A percentile compares a stretch with the other conserved stretches of the same genome.
These are phyloP conservation scores for Ancistrus triradiatus DNA, from an alignment of 2,113 vertebrate genomes.

Conservation along the genomic window DNA sequence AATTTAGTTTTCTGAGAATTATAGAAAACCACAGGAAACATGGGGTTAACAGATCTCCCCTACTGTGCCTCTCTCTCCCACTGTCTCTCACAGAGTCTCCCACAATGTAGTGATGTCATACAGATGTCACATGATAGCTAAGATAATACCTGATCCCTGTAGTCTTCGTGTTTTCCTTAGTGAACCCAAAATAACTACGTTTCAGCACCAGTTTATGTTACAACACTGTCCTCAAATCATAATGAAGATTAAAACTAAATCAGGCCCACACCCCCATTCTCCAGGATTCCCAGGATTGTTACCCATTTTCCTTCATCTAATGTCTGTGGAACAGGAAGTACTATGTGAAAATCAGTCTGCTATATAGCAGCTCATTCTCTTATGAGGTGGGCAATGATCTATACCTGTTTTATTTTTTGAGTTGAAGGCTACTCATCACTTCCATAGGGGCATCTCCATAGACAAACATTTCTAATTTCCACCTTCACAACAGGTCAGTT, in stretches of 20 bases:
- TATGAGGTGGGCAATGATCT: no score
- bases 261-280: slow-evolving; percentile 6
- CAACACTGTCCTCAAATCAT: not conserved
- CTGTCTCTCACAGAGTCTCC: slow-evolving; percentile 20
- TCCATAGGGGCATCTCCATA: no score
- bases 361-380: no score
- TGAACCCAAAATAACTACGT: not conserved
- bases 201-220: slow-evolving; percentile 21
- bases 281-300: slow-evolving; percentile 35
- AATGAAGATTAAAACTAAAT: not conserved
- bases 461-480: no score
- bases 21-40: slow-evolving; percentile 19
- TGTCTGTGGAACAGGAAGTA: no score
- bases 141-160: slow-evolving; percentile 12
- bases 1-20: slow-evolving; percentile 41
- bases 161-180: slow-evolving; percentile 27
- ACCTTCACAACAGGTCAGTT: no score
- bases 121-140: slow-evolving; percentile 6
- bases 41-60: slow-evolving; percentile 17
- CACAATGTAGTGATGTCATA: not conserved
- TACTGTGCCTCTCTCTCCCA: not conserved
- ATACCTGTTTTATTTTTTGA: no score
- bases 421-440: no score
- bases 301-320: no score
- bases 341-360: no score